These are phyloP conservation scores for Drosophila sproati DNA, from an alignment of 1,140 invertebrate genomes.

Conservation along the genomic window DNA sequence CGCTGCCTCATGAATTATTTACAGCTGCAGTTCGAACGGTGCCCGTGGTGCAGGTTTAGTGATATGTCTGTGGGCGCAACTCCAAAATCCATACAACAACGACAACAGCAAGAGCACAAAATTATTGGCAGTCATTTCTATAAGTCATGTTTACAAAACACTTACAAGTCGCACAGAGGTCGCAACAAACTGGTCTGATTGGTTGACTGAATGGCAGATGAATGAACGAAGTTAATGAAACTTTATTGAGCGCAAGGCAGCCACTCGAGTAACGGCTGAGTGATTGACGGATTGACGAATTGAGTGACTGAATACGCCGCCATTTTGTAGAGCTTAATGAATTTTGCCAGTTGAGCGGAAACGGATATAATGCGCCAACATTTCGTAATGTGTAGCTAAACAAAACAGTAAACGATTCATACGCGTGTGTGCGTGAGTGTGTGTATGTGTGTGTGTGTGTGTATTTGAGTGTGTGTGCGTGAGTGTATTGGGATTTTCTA, in stretches of 20 bases:
- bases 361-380: constrained; percentile 68
- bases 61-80: constrained; percentile 43
- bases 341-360: constrained; percentile 79
- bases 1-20: constrained; percentile 56
- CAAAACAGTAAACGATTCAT: constrained; percentile 8
- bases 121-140: constrained; percentile 65
- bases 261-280: constrained; percentile 32
- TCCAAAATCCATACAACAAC: background rate
- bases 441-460: constrained; percentile 5
- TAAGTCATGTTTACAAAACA: constrained; percentile 78
- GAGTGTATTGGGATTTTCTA: constrained; percentile 32
- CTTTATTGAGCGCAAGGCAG: constrained; percentile 71
- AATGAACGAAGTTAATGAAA: constrained; percentile 79
- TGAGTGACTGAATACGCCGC: constrained; percentile 33
- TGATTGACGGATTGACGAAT: constrained; percentile 15
- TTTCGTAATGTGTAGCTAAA: constrained; percentile 45
- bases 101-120: constrained; percentile 43
- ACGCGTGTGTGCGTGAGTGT: background rate
- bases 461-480: background rate
- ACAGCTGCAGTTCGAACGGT: constrained; percentile 27
- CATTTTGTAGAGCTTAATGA: constrained; percentile 69
- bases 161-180: constrained; percentile 55
- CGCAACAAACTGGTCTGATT: constrained; percentile 14
- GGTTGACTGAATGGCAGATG: constrained; percentile 48
- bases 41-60: constrained; percentile 34